Conservation (phyloP, 1,140 invertebrate species). For the Aplysia californica region DNA sequence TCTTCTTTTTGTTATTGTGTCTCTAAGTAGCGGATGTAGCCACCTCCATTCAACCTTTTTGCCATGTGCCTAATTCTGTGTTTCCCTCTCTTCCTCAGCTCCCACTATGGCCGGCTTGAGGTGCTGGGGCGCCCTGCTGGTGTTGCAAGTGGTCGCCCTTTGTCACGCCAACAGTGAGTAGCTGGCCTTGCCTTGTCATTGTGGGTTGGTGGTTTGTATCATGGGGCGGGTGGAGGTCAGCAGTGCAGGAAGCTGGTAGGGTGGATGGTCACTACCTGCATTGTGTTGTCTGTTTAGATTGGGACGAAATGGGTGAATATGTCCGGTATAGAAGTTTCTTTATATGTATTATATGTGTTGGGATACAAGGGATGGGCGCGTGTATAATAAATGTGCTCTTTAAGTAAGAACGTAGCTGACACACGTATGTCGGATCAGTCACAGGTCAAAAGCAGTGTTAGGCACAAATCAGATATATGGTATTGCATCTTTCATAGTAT, state of each 20-base stretch:
- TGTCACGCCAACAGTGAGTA: conserved; percentile 21
- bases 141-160: neutral
- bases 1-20: too few relatives aligned
- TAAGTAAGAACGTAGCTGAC: too few relatives aligned
- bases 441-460: too few relatives aligned
- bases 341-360: neutral
- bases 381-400: too few relatives aligned
- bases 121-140: neutral
- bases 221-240: neutral
- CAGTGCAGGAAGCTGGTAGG: neutral
- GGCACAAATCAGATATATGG: too few relatives aligned
- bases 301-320: neutral
- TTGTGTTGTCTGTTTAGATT: neutral
- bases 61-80: too few relatives aligned
- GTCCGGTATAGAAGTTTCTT: neutral
- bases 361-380: too few relatives aligned
- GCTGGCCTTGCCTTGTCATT: neutral
- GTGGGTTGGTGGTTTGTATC: neutral
- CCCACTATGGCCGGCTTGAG: conserved; percentile 14
- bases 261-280: neutral
- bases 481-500: too few relatives aligned
- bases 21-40: too few relatives aligned
- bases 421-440: too few relatives aligned
- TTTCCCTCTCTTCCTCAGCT: too few relatives aligned
- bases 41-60: too few relatives aligned